These are phyloP conservation scores for Drosophila littoralis DNA, from an alignment of 1,140 invertebrate species.

Conservation along the genomic window DNA sequence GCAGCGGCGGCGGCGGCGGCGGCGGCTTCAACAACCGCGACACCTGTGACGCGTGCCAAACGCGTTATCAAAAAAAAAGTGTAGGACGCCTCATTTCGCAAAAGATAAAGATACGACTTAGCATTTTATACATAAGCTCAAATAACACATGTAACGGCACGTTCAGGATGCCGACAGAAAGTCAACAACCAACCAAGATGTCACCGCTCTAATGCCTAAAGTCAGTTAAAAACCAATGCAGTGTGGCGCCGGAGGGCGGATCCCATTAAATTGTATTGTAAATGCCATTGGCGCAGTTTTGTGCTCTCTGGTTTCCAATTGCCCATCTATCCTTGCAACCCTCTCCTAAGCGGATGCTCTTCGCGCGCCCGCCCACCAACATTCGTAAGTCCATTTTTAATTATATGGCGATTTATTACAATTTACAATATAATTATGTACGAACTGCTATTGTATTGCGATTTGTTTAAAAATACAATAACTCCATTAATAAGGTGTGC, in stretches of 20 bases:
- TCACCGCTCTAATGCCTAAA: not conserved
- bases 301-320: slow-evolving; percentile 13
- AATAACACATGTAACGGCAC: slow-evolving; percentile 17
- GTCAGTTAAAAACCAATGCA: not conserved
- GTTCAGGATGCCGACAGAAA: not conserved
- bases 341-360: slow-evolving; percentile 2
- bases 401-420: slow-evolving; percentile 69
- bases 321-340: not conserved
- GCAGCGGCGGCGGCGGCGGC: not conserved
- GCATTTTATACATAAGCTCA: slow-evolving; percentile 70
- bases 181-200: slow-evolving; percentile 6
- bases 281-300: slow-evolving; percentile 2
- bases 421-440: slow-evolving; percentile 58
- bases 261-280: slow-evolving; percentile 46
- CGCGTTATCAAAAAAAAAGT: slow-evolving; percentile 58
- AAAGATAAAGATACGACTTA: slow-evolving; percentile 48
- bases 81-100: slow-evolving; percentile 20
- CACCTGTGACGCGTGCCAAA: slow-evolving; percentile 40
- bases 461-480: slow-evolving; percentile 53
- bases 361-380: slow-evolving; percentile 19
- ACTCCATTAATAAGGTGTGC: slow-evolving; percentile 16
- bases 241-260: slow-evolving; percentile 1
- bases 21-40: slow-evolving; percentile 1
- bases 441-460: slow-evolving; percentile 61
- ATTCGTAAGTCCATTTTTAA: slow-evolving; percentile 62